Percentiles rank a stretch among this genome's conserved stretches.
Conservation (phyloP, 2,888 invertebrate genomes). For the Spodoptera littoralis region DNA sequence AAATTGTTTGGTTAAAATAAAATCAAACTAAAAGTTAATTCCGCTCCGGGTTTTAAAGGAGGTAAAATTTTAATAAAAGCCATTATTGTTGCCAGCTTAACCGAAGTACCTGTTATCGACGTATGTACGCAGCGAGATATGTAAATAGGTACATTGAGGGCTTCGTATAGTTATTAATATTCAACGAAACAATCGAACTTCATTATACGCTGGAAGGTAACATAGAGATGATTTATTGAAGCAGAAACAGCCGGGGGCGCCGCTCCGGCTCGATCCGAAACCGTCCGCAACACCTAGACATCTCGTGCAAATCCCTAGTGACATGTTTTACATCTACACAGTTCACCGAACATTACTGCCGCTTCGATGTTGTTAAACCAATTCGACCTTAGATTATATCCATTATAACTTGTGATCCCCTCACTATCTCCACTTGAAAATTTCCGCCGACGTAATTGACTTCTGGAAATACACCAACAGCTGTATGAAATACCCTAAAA, state of each 20-base stretch:
- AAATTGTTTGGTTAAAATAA: not conserved
- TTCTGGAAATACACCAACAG: slow-evolving; percentile 14
- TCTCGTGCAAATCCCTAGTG: slow-evolving; percentile 64
- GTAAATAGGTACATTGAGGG: slow-evolving; percentile 10
- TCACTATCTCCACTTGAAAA: slow-evolving; percentile 13
- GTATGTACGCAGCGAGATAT: not conserved
- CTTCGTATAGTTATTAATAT: slow-evolving; percentile 43
- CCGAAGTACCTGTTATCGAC: slow-evolving; percentile 8
- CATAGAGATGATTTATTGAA: slow-evolving; percentile 49
- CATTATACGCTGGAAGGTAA: slow-evolving; percentile 41
- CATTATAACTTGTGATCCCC: slow-evolving; percentile 57
- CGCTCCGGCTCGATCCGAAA: slow-evolving; percentile 25
- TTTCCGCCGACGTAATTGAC: slow-evolving; percentile 37
- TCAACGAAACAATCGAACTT: slow-evolving; percentile 54
- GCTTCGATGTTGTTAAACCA: slow-evolving; percentile 61
- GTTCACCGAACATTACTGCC: slow-evolving; percentile 58
- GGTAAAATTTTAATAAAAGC: slow-evolving; percentile 9
- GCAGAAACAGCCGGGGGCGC: slow-evolving; percentile 52
- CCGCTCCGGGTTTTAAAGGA: not conserved
- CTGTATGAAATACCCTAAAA: slow-evolving; percentile 25
- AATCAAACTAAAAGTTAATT: not conserved
- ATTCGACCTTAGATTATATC: slow-evolving; percentile 47
- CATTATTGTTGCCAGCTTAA: not conserved
- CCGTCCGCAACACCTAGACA: slow-evolving; percentile 55
- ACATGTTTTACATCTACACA: slow-evolving; percentile 61